Base-by-base conservation (phyloP, 2,888 invertebrate genomes). In the Chironomus tentans region DNA sequence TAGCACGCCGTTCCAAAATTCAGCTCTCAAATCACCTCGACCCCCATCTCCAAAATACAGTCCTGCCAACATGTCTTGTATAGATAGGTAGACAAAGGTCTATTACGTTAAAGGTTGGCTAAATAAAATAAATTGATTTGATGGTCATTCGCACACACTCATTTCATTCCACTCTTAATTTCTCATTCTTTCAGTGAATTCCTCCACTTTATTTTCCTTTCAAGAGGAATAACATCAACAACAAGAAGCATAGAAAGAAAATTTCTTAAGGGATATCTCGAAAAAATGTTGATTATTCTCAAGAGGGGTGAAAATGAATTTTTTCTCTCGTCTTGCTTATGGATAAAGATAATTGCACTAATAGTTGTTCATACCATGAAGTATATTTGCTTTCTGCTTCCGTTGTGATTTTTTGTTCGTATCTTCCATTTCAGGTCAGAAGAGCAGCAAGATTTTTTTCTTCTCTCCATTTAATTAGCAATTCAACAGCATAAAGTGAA, bases 111-210 rank as follows among this genome's bases (percentile, higher is more conserved):
- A 62, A 73, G 68, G 74, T 68, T 47, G 74, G 65, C 50, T 15
- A 74, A 74, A 65, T 62, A 65, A 74, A 74, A 24, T 28, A 74
- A 74, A 74, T 74, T 74, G 62, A 74, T 74, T 74, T 65, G 62
- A 65, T 62, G 56, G 71, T 15, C 46, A 38, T 48, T 70, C 48
- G 21, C 21, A 70, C 21, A 70, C 48, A 46, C 68, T 28, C 70
- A 70, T 71, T 62, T 22, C 73, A 28, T 7, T 65, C 46, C 13
- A 48, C 22, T 65, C 62, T 74, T 48, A 38, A 38, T 73, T 47
- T 38, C 28, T 73, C 22, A 38, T 61, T 65, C 24, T 24, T 24
- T 68, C 65, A 65, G 7, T 65, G 18, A 61, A 13, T 71, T 28
- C 28, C 5, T 28, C 38, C 38, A 38, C 24, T 48, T 50, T 24